Evolutionary conservation across 2,113 vertebrate genomes (phyloP).

Genomic region (Hippolais icterina): DNA sequence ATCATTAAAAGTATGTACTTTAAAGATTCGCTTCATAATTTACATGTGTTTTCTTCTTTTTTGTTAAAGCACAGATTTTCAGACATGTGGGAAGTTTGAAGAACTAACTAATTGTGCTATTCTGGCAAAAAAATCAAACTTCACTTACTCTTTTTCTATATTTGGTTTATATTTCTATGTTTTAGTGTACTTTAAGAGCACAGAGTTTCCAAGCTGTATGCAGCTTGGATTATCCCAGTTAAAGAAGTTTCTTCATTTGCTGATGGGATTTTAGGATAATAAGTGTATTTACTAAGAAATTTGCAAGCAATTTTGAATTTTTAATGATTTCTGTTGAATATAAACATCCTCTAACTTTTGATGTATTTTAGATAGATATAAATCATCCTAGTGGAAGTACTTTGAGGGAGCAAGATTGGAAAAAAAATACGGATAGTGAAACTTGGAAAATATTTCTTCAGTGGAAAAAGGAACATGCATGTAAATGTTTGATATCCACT

Average conservation of each 20-base stretch:
- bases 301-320: neutral
- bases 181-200: neutral
- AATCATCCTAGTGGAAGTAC: neutral
- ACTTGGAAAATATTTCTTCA: neutral
- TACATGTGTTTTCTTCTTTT: neutral
- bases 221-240: neutral
- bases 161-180: neutral
- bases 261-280: neutral
- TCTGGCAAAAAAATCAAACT: neutral
- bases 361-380: neutral
- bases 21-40: neutral
- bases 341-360: neutral
- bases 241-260: neutral
- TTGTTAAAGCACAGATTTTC: neutral
- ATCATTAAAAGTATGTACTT: neutral
- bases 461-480: neutral
- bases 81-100: neutral
- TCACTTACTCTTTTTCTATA: neutral
- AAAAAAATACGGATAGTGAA: neutral
- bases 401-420: neutral
- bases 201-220: neutral
- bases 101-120: neutral
- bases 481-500: neutral
- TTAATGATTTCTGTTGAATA: neutral
- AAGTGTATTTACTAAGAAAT: neutral